phyloP scores from a whole-genome alignment of 1,140 invertebrate species.

The Hydropsyche tenuis region DNA sequence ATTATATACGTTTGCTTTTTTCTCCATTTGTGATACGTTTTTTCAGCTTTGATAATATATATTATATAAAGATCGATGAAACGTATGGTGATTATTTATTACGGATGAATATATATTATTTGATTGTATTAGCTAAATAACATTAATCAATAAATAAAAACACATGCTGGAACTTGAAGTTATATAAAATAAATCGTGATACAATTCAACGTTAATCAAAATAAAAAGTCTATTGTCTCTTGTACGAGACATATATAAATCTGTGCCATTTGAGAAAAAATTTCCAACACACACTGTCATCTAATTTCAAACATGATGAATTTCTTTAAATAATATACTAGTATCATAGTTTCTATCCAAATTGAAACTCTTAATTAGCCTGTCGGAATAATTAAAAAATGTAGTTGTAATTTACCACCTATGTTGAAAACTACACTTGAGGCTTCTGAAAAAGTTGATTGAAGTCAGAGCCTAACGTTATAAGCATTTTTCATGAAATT shows the following conservation, averaged over 20 bases:
- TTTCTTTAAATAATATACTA: not conserved
- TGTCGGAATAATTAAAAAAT: not conserved
- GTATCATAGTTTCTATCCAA: constrained; percentile 37
- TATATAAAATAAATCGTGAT: too few relatives aligned
- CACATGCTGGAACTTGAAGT: too few relatives aligned
- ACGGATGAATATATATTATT: not conserved
- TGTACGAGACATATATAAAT: not conserved
- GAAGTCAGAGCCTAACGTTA: not conserved
- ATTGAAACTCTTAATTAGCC: constrained; percentile 22
- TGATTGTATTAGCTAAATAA: constrained; percentile 1
- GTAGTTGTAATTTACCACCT: too few relatives aligned
- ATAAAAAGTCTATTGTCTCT: constrained; percentile 3
- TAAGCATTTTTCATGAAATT: constrained; percentile 31
- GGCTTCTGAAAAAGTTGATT: not conserved
- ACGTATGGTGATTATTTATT: not conserved
- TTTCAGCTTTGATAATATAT: too few relatives aligned
- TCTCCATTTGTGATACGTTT: too few relatives aligned
- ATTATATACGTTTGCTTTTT: too few relatives aligned
- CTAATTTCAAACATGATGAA: constrained; percentile 23
- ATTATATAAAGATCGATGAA: too few relatives aligned
- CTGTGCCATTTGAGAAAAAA: constrained; percentile 14
- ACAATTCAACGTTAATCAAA: not conserved
- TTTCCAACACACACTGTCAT: constrained; percentile 8
- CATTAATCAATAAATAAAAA: not conserved
- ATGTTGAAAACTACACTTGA: not conserved